Percentiles rank a stretch among this genome's conserved stretches.
phyloP scores from a whole-genome alignment of 2,113 vertebrate genomes.

The Syngnathus scovelli region DNA sequence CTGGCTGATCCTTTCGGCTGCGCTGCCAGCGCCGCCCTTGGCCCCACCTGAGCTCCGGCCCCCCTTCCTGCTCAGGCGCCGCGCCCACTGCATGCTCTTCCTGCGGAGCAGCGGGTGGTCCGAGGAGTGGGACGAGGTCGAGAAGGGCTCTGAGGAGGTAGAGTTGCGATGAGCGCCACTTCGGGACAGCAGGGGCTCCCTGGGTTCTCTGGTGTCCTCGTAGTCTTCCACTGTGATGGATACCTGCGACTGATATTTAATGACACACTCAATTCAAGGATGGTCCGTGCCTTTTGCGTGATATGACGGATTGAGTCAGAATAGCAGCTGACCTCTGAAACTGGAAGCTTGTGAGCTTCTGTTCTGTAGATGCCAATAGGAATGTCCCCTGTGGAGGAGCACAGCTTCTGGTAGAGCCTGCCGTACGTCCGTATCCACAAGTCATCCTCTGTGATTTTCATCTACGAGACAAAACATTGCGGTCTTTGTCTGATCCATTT shows the following conservation, averaged over 20 bases:
- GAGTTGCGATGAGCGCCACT: constrained; percentile 71
- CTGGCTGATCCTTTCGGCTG: constrained; percentile 75
- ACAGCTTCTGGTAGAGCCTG: constrained; percentile 77
- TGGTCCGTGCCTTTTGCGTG: no score
- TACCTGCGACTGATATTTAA: constrained; percentile 71
- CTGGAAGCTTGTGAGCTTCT: constrained; percentile 71
- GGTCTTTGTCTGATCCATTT: not conserved
- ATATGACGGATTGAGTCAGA: not conserved
- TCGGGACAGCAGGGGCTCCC: constrained; percentile 71
- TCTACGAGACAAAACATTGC: constrained; percentile 51
- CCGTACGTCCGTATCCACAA: constrained; percentile 78
- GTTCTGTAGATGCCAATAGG: constrained; percentile 81
- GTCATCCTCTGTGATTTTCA: constrained; percentile 78
- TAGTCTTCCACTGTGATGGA: constrained; percentile 79
- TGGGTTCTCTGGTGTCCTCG: constrained; percentile 75
- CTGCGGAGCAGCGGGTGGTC: constrained; percentile 76
- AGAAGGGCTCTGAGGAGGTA: constrained; percentile 71
- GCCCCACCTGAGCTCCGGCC: constrained; percentile 62
- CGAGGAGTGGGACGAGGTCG: constrained; percentile 69
- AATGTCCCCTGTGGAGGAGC: constrained; percentile 77
- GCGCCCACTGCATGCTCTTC: constrained; percentile 82
- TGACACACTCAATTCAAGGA: not conserved
- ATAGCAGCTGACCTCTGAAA: constrained; percentile 68
- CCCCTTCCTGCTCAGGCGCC: constrained; percentile 74
- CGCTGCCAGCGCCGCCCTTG: constrained; percentile 68